phyloP scores from a whole-genome alignment of 1,140 invertebrate species.

The Battus philenor region DNA sequence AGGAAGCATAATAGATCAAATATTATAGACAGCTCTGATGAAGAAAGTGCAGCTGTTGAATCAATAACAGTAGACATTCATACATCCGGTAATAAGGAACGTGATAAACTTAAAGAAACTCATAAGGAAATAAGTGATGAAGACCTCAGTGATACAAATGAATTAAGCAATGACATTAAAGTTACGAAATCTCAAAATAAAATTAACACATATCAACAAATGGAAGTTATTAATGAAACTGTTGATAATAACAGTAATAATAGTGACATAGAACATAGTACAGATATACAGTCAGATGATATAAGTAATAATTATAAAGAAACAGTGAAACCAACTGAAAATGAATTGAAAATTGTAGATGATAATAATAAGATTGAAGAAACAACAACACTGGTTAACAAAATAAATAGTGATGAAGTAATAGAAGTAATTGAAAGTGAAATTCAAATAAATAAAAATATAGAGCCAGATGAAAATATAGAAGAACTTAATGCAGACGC shows the following conservation, averaged over 20 bases:
- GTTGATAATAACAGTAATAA: constrained; percentile 12
- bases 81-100: no score
- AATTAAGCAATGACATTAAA: background rate
- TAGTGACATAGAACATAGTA: constrained; percentile 17
- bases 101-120: no score
- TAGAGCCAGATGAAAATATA: constrained; percentile 16
- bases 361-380: constrained; percentile 3
- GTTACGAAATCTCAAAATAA: background rate
- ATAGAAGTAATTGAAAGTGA: background rate
- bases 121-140: background rate
- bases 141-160: background rate
- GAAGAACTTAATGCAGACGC: constrained; percentile 6
- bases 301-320: constrained; percentile 8
- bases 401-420: constrained; percentile 6
- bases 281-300: no score
- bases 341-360: constrained; percentile 5
- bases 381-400: constrained; percentile 2
- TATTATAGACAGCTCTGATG: constrained; percentile 53
- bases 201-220: background rate
- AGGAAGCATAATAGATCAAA: constrained; percentile 37
- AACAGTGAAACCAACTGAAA: constrained; percentile 12
- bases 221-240: no score
- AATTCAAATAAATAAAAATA: constrained; percentile 13
- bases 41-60: constrained; percentile 27
- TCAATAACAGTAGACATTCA: constrained; percentile 27